Evolutionary conservation across 2,888 invertebrate species (phyloP), one percentile per base, ranked within the genome.

Genomic region (Philereme transversata): DNA sequence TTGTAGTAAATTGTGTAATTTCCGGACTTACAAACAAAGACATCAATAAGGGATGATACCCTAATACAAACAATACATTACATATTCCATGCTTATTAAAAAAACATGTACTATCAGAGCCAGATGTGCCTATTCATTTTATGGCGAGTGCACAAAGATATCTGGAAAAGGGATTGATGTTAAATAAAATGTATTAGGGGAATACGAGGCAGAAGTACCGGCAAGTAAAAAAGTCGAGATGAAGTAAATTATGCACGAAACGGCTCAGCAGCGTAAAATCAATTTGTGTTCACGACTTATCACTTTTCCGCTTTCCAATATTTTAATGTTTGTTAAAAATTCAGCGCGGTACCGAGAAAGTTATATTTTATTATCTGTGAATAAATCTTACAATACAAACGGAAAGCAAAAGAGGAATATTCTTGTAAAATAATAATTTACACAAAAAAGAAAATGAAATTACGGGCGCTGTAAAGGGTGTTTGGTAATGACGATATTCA

Each of bases 191-290:
- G 51, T 65, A 53, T 65, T 63, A 57, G 61, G 53, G 59, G 58
- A 59, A 59, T 60, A 60, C 54, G 57, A 57, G 33, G 45, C 53
- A 57, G 62, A 62, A 61, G 62, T 57, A 62, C 62, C 57, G 45
- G 51, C 61, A 40, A 44, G 62, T 65, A 65, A 69, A 69, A 63
- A 60, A 55, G 59, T 53, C 63, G 60, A 62, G 58, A 65, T 60
- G 47, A 64, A 64, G 66, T 69, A 65, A 68, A 71, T 69, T 69
- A 75, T 74, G 67, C 67, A 72, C 43, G 51, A 41, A 64, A 59
- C 45, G 64, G 65, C 57, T 54, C 59, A 50, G 54, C 59, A 40
- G 49, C 58, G 56, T 63, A 62, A 67, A 73, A 71, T 71, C 69
- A 71, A 73, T 71, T 67, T 61, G 51, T 54, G 51, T 66, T 58